These are phyloP conservation scores for Lasioglossum calceatum DNA, from an alignment of 2,888 invertebrate species.

Conservation along the genomic window DNA sequence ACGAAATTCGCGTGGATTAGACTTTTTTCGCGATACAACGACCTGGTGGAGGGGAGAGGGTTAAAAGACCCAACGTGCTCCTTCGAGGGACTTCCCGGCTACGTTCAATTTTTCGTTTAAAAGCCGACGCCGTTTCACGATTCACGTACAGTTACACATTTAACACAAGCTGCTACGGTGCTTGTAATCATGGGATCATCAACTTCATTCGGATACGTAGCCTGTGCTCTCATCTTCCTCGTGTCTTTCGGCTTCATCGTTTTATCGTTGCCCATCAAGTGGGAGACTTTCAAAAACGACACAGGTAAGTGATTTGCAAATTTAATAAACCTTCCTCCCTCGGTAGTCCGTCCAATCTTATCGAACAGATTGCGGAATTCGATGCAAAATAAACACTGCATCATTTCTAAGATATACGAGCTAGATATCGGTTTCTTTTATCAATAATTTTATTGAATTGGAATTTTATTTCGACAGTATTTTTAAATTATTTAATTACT, in stretches of 20 bases:
- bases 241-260: not conserved
- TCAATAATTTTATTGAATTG: not conserved
- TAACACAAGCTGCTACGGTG: slow-evolving; percentile 47
- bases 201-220: not conserved
- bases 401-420: not conserved
- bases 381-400: not conserved
- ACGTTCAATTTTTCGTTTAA: slow-evolving; percentile 75
- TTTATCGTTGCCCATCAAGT: slow-evolving; percentile 19
- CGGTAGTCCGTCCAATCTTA: not conserved
- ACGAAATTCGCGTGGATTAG: not conserved
- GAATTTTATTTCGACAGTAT: not conserved
- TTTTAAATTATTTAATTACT: not conserved
- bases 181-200: slow-evolving; percentile 47
- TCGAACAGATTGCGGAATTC: not conserved
- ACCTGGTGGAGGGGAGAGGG: slow-evolving; percentile 64
- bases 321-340: not conserved
- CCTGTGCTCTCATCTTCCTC: not conserved
- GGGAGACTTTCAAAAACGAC: slow-evolving; percentile 3
- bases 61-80: slow-evolving; percentile 68
- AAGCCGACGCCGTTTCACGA: slow-evolving; percentile 65
- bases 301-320: slow-evolving; percentile 41
- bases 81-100: slow-evolving; percentile 75
- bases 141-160: slow-evolving; percentile 69
- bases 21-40: slow-evolving; percentile 15
- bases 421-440: not conserved